phyloP scores from a whole-genome alignment of 2,113 vertebrate genomes.

The Tragelaphus buxtoni region DNA sequence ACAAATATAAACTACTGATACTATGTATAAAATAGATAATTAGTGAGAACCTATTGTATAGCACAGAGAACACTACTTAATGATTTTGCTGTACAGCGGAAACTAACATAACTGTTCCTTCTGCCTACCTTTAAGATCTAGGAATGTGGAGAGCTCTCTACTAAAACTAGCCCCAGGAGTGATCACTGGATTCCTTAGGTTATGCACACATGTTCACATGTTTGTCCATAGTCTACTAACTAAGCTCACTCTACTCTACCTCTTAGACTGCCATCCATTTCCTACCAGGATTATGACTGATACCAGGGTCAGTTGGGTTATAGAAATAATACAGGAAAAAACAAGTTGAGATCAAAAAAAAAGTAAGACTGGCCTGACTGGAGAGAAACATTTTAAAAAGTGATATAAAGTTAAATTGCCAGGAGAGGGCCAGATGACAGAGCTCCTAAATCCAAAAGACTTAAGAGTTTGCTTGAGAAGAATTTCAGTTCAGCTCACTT shows the following conservation, averaged over 20 bases:
- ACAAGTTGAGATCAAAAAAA: neutral
- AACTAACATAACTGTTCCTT: neutral
- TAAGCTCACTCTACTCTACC: neutral
- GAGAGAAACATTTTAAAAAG: neutral
- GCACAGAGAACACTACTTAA: neutral
- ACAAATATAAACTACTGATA: neutral
- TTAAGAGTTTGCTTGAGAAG: neutral
- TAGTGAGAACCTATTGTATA: neutral
- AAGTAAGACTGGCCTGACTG: neutral
- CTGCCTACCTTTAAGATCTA: neutral
- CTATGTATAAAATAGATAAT: neutral
- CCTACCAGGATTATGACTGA: neutral
- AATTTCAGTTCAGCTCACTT: neutral
- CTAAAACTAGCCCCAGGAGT: neutral
- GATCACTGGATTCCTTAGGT: neutral
- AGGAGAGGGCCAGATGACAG: neutral
- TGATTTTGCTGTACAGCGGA: neutral
- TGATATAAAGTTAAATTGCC: neutral
- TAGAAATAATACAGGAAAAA: neutral
- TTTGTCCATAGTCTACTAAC: neutral
- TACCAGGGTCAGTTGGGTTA: neutral
- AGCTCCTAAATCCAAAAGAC: neutral
- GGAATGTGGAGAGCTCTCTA: neutral
- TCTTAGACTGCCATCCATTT: neutral
- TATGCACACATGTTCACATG: neutral